Base-by-base conservation (phyloP, 2,797 vertebrate species). In the Hipposideros larvatus region DNA sequence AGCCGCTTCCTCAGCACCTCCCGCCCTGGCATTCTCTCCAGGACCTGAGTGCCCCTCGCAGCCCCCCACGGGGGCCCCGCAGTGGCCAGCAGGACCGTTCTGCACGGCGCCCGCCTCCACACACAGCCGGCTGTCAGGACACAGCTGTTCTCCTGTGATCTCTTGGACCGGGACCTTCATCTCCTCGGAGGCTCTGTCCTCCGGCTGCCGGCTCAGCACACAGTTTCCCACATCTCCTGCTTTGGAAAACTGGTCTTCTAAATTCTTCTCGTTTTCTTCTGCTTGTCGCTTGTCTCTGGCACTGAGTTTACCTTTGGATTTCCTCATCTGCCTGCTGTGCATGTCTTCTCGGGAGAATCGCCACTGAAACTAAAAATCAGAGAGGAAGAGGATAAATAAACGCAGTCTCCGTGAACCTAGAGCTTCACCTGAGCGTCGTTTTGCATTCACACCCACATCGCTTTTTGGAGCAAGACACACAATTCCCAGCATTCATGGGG, bases 331-430 rank as follows among this genome's bases (percentile, higher is more conserved):
- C 92, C 97, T 98, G 97, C 37, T 97, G 95, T 96, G 98, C 90
- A 94, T 96, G 1, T 99, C 98, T 7, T 98, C 98, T 90, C 98
- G 98, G 95, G 98, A 98, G 97, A 99, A 98, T 34, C 98, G 98
- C 98, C 98, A 99, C 87, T 99, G 98, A 87, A 99, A 99, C 99
- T 99, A 68, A 95, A 95, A 97, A 37, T 3, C 43, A 82, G 75
- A 97, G 63, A 74, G 28, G 28, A 21, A 0, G 13, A 37, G 7
- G 22, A 11, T 68, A 19, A 90, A 28, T 34, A 31, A 28, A 37
- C 0, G 7, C 26, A 6, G 18, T 4, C 73, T n/a, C 19, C 0
- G 0, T 6, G 57, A 68, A 22, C 28, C 48, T 0, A 31, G 22
- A 18, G 31, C 21, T 5, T 59, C 43, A 8, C n/a, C 24, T 3